Percentiles rank a stretch among this genome's conserved stretches.
Evolutionary conservation across 2,797 vertebrate genomes (phyloP).

Genomic region (Enteromius viviparus): DNA sequence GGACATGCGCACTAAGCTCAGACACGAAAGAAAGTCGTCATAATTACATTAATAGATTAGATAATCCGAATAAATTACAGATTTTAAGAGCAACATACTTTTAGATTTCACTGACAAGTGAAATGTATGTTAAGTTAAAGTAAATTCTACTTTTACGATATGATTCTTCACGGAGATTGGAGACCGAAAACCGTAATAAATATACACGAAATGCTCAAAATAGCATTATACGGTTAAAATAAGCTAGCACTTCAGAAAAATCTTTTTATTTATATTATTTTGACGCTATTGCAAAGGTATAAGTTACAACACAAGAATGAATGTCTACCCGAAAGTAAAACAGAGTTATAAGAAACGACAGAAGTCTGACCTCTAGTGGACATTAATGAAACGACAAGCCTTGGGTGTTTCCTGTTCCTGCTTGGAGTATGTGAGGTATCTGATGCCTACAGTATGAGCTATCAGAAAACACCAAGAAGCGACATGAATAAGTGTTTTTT

Average conservation of each 20-base stretch:
- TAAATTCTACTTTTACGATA: neutral
- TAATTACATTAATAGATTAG: no score
- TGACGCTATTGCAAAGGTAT: neutral
- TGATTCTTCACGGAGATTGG: neutral
- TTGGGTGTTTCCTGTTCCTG: neutral
- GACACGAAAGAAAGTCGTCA: neutral
- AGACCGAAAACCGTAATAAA: neutral
- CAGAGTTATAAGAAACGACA: neutral
- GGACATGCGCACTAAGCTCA: neutral
- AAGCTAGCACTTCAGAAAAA: no score
- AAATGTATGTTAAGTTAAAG: neutral
- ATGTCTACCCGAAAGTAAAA: neutral
- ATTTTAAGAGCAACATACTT: neutral
- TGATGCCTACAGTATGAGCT: no score
- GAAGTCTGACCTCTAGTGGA: constrained; percentile 17
- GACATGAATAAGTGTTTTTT: no score
- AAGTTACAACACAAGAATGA: neutral
- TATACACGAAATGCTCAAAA: neutral
- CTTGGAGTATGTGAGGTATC: no score
- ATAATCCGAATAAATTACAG: neutral
- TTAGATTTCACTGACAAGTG: neutral
- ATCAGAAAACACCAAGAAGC: no score
- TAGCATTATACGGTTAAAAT: no score
- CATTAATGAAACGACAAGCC: neutral
- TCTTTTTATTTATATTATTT: neutral